phyloP scores from a whole-genome alignment of 1,140 invertebrate genomes.

The Chionoecetes opilio region DNA sequence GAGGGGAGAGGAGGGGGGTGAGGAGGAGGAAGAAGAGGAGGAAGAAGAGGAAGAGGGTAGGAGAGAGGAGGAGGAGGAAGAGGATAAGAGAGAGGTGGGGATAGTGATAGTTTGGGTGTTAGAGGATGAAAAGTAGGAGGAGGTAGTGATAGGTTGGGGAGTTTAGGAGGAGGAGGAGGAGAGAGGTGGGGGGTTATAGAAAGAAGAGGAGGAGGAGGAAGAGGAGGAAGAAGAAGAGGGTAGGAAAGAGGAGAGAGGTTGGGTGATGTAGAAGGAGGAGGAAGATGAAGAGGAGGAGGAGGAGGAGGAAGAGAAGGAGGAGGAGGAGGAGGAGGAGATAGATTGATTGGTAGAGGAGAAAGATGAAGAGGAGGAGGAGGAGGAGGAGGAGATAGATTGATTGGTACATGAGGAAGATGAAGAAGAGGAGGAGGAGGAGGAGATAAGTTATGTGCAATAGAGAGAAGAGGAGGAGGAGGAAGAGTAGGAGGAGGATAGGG shows the following conservation, averaged over 20 bases:
- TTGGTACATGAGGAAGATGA: constrained; percentile 38
- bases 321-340: constrained; percentile 42
- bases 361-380: constrained; percentile 2
- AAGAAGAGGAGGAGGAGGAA: background rate
- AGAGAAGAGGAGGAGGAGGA: background rate
- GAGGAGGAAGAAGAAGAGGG: background rate
- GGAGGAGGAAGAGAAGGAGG: background rate
- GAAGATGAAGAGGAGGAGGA: constrained; percentile 40
- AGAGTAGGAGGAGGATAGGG: constrained; percentile 34
- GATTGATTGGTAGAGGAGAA: too few relatives aligned
- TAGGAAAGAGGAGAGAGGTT: background rate
- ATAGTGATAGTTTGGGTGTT: background rate
- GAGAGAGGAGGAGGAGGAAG: constrained; percentile 58
- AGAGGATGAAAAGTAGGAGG: constrained; percentile 22
- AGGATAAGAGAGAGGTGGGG: background rate
- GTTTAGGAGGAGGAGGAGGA: background rate
- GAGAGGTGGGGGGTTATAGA: constrained; percentile 33
- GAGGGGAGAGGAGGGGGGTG: constrained; percentile 41
- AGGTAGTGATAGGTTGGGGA: background rate
- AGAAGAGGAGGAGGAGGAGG: constrained; percentile 32
- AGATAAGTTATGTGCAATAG: background rate
- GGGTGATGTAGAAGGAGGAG: background rate
- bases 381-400: background rate
- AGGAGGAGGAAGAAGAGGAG: constrained; percentile 45
- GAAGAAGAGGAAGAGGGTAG: constrained; percentile 29